phyloP scores from a whole-genome alignment of 2,888 invertebrate genomes.

The Scaptodrosophila latifasciaeformis region DNA sequence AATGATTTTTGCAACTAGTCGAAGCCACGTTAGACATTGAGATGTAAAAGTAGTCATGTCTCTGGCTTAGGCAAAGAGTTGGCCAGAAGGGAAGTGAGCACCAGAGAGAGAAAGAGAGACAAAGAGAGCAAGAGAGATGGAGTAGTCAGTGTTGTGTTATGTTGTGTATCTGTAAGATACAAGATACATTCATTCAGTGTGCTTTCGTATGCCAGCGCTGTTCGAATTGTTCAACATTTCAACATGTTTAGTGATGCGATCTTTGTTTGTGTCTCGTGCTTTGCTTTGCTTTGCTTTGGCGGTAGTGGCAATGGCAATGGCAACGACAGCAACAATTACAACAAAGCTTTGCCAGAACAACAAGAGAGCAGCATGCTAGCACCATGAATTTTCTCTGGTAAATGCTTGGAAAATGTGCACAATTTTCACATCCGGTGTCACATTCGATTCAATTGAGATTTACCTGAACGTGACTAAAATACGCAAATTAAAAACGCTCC shows the following conservation, averaged over 20 bases:
- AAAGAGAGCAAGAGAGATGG: conserved; percentile 14
- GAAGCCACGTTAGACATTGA: not conserved
- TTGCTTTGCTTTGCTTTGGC: conserved; percentile 32
- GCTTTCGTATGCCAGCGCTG: conserved; percentile 46
- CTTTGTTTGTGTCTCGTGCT: conserved; percentile 66
- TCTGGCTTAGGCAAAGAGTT: conserved; percentile 24
- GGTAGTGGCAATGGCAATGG: conserved; percentile 11
- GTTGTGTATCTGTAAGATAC: conserved; percentile 26
- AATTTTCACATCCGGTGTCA: conserved; percentile 71
- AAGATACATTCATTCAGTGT: conserved; percentile 44
- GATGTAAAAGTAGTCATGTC: not conserved
- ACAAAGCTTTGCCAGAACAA: conserved; percentile 8
- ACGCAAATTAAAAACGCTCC: conserved; percentile 63
- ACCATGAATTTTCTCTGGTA: too few relatives aligned
- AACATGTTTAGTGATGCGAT: conserved; percentile 65
- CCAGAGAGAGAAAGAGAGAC: conserved; percentile 13
- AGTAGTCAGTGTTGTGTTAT: not conserved
- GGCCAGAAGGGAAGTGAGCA: too few relatives aligned
- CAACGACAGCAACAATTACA: conserved; percentile 32
- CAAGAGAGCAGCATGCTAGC: conserved; percentile 15
- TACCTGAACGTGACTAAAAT: conserved; percentile 71
- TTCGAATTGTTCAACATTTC: conserved; percentile 42
- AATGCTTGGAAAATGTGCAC: conserved; percentile 68
- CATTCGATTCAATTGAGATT: conserved; percentile 72
- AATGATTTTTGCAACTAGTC: conserved; percentile 25